These are phyloP conservation scores for Lepidurus couesii DNA, from an alignment of 1,140 invertebrate species.

Conservation along the genomic window DNA sequence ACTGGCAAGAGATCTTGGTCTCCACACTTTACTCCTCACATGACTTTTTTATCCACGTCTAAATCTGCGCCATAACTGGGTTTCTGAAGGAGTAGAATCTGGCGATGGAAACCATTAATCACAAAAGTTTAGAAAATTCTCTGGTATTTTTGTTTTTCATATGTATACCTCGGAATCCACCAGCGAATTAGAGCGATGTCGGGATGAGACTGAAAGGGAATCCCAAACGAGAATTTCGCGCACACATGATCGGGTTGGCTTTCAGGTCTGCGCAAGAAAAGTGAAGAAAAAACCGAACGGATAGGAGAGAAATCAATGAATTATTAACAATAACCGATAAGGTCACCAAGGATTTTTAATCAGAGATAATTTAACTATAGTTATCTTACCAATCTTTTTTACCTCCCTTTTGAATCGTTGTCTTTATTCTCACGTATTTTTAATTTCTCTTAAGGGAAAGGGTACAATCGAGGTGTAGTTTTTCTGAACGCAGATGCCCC, in stretches of 20 bases:
- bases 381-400: no score
- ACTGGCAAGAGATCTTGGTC: background rate
- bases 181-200: background rate
- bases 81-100: background rate
- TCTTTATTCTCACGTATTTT: no score
- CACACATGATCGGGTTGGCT: background rate
- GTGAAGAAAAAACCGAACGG: background rate
- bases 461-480: background rate
- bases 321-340: conserved; percentile 1
- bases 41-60: background rate
- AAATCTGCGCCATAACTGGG: background rate
- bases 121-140: background rate
- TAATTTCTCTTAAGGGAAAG: background rate
- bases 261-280: background rate
- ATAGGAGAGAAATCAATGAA: background rate
- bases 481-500: background rate
- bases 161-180: background rate
- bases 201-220: conserved; percentile 9
- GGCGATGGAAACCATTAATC: background rate
- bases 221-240: background rate
- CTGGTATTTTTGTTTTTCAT: background rate
- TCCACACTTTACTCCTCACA: background rate
- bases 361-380: background rate
- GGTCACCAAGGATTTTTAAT: background rate
- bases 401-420: no score